Evolutionary conservation across 2,888 invertebrate species (phyloP), one percentile per base, ranked within the genome.

Genomic region (Automeris io): DNA sequence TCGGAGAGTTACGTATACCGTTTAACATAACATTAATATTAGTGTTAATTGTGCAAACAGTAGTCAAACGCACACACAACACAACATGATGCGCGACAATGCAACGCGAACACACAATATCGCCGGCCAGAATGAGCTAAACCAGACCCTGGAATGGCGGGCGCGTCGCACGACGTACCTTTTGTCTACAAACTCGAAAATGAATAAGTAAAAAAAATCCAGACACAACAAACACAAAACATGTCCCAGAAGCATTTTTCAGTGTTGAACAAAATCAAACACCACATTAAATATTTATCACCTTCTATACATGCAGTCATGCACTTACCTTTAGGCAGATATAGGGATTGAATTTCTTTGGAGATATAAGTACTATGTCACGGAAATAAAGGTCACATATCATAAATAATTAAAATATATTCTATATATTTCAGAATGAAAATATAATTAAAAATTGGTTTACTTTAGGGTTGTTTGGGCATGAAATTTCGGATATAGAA

Each of bases 61-160:
- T 60, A 66, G 76, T 74, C 73, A 71, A 74, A 70, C 75, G 63
- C 53, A 61, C 61, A 42, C 42, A 38, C 41, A 40, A 66, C 65
- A 61, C 51, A 59, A 53, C 58, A 60, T 54, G 66, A 59, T 67
- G 70, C 67, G 70, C 71, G 60, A 67, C 68, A 64, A 64, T 59
- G 74, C 71, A 69, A 66, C 76, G 61, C 74, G 70, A 74, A 77
- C 78, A 80, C 80, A 85, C 86, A 79, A 78, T 51, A 82, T 77
- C 82, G 73, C 78, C 83, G 85, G 80, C 86, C 86, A 86, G 85
- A 69, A 47, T 78, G 83, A 85, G 81, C 85, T 80, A 54, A 51
- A 54, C 54, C 48, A 44, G 47, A 40, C 44, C 45, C 44, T 47
- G 52, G 51, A 43, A 61, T 54, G 55, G 56, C 45, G 42, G 49